These are phyloP conservation scores for Menura novaehollandiae DNA, from an alignment of 2,113 vertebrate species.

Conservation along the genomic window DNA sequence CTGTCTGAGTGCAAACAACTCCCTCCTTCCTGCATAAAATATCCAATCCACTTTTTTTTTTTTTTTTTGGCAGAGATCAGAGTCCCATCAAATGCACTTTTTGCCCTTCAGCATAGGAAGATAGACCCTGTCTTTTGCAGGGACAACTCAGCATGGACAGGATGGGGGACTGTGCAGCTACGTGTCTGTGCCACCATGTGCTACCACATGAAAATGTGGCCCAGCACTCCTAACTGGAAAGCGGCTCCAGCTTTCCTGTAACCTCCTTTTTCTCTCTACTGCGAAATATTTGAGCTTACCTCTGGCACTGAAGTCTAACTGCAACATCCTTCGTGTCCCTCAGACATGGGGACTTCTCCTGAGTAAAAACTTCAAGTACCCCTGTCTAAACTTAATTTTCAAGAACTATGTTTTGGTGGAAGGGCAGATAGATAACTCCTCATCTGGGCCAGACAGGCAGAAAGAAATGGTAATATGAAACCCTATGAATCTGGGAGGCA, in stretches of 20 bases:
- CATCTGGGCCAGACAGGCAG: neutral
- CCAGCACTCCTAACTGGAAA: neutral
- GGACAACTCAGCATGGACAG: neutral
- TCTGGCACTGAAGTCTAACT: neutral
- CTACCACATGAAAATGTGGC: neutral
- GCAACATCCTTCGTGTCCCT: neutral
- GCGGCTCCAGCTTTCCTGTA: neutral
- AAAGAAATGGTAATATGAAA: neutral
- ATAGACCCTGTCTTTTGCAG: neutral
- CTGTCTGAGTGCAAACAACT: conserved; percentile 53
- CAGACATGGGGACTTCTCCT: neutral
- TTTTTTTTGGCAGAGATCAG: conserved; percentile 10
- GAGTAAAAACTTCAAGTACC: neutral
- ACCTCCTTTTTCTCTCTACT: neutral
- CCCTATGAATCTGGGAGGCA: neutral
- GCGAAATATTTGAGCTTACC: neutral
- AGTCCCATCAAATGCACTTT: neutral
- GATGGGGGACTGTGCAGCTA: neutral
- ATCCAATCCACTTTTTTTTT: neutral
- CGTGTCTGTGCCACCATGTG: fast-evolving
- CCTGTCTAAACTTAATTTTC: neutral
- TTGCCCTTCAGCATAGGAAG: neutral
- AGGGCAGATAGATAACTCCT: neutral
- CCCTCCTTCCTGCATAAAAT: neutral
- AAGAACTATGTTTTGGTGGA: neutral